Evolutionary conservation across 2,797 vertebrate genomes (phyloP), one percentile per base, ranked within the genome.

Genomic region (Cyprinella venusta): DNA sequence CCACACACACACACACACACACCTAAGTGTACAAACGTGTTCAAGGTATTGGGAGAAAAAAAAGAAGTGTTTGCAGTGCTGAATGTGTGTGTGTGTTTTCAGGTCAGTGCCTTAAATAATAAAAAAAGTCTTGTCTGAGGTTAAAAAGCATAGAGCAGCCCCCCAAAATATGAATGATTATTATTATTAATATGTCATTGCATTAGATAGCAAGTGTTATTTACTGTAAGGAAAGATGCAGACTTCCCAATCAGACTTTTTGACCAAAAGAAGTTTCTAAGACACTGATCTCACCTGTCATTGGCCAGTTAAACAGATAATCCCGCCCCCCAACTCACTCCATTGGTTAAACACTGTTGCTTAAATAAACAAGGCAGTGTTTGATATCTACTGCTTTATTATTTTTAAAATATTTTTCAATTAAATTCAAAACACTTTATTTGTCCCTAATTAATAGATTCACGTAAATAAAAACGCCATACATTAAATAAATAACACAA

Each of bases 1-100:
- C 50, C 42, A 38, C 16, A 80, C 38, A 80, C 65, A 59, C 81
- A 76, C 63, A 18, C 70, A 75, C 69, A 64, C 33, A 36, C 33
- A 33, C 33, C 33, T 9, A 5, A 5, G 50, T 52, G 76, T 13
- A 63, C 13, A 19, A 26, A 19, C 1, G 21, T 16, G 21, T 40
- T 59, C 9, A 30, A 48, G 56, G 38, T 76, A 19, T 45, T 19
- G n/a, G n/a, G n/a, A n/a, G n/a, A 13, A 5, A 48, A 48, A 13
- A 76, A 61, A 42, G 21, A 18, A 42, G 8, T 61, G 36, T 59
- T 59, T 26, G 48, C 24, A 0, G 7, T 45, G 4, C 45, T 0
- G 1, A 59, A 40, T 59, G 12, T 54, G 26, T 52, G 10, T 21
- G 21, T 10, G 33, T 33, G 33, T 70, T 26, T 45, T 2, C 7